phyloP scores from a whole-genome alignment of 2,113 vertebrate genomes.

The Camelus dromedarius region DNA sequence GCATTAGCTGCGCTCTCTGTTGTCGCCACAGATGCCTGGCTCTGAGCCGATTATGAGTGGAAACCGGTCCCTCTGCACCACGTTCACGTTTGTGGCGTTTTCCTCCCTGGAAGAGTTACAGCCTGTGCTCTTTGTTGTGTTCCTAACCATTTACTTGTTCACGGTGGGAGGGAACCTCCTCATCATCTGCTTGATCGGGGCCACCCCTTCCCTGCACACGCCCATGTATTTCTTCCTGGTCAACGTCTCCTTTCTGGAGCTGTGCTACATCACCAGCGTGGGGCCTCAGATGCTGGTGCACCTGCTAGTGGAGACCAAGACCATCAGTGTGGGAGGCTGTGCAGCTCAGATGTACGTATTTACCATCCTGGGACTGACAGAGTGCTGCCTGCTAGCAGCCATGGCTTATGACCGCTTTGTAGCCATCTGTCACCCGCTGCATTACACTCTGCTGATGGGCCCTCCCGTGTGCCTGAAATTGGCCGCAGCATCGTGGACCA shows the following conservation, averaged over 20 bases:
- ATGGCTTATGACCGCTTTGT: constrained; percentile 80
- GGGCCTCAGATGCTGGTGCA: constrained; percentile 76
- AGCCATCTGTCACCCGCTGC: constrained; percentile 74
- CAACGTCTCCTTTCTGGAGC: constrained; percentile 78
- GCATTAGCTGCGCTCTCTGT: neutral
- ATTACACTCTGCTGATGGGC: constrained; percentile 65
- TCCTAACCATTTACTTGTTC: constrained; percentile 66
- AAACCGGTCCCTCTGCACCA: constrained; percentile 67
- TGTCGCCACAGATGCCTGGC: constrained; percentile 32
- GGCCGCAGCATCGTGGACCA: constrained; percentile 64
- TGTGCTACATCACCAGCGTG: constrained; percentile 75
- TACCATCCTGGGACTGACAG: constrained; percentile 75
- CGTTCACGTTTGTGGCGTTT: constrained; percentile 74
- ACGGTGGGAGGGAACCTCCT: constrained; percentile 70
- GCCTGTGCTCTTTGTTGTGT: constrained; percentile 61
- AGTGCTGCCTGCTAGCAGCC: constrained; percentile 72
- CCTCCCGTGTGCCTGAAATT: constrained; percentile 46
- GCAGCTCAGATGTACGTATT: constrained; percentile 78
- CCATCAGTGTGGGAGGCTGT: constrained; percentile 59
- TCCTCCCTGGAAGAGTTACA: constrained; percentile 73
- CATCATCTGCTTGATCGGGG: constrained; percentile 68
- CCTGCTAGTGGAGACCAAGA: constrained; percentile 70
- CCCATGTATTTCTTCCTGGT: constrained; percentile 81
- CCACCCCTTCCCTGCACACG: constrained; percentile 62
- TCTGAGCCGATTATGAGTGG: neutral